Percentiles rank a stretch among this genome's conserved stretches.
Conservation (phyloP, 2,113 vertebrate species). For the Gorsachius goisagi region DNA sequence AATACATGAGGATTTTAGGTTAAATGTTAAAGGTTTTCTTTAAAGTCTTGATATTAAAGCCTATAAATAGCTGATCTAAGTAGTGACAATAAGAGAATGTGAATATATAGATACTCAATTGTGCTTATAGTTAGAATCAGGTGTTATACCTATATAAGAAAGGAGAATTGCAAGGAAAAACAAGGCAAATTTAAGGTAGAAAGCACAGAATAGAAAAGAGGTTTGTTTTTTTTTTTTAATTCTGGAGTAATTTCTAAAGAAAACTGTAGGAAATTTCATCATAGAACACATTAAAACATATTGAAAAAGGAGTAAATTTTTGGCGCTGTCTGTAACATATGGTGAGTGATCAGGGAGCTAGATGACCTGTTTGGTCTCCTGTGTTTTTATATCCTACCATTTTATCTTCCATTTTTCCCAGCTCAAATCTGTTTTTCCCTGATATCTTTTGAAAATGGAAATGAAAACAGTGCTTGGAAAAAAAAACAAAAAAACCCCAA, state of each 20-base stretch:
- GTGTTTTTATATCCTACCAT: background rate
- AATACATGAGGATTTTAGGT: background rate
- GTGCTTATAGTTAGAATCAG: background rate
- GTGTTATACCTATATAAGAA: background rate
- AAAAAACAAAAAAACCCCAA: accelerated
- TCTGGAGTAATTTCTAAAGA: background rate
- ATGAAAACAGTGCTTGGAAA: accelerated
- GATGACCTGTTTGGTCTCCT: background rate
- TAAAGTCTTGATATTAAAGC: background rate
- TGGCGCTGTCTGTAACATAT: background rate
- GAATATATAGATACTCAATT: background rate
- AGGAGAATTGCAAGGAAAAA: background rate
- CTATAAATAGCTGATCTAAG: background rate
- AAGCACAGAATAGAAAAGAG: background rate
- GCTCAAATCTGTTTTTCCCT: background rate
- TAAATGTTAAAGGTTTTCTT: background rate
- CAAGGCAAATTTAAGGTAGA: background rate
- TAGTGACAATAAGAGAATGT: background rate
- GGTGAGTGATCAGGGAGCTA: background rate
- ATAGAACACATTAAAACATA: background rate
- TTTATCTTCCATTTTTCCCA: background rate
- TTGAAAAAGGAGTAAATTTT: background rate
- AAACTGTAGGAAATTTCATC: background rate
- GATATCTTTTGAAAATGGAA: background rate
- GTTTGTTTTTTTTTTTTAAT: background rate